Evolutionary conservation across 2,113 vertebrate genomes (phyloP).

Genomic region (Puntigrus tetrazona): DNA sequence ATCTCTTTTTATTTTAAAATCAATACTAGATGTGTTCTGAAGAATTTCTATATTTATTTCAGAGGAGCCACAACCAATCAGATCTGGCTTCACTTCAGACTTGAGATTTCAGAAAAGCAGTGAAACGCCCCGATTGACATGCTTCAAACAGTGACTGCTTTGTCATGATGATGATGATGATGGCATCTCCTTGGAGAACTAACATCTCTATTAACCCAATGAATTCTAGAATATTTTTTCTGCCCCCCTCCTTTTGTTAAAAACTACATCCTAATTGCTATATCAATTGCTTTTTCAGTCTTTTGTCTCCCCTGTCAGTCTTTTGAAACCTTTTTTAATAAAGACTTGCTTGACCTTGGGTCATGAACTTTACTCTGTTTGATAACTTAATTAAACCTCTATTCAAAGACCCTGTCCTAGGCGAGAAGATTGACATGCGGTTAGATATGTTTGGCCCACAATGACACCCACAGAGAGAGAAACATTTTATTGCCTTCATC

Average conservation of each 20-base stretch:
- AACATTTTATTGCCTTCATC: not conserved
- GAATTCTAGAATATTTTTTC: conserved; percentile 9
- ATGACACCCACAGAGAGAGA: not conserved
- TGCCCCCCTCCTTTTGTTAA: conserved; percentile 38
- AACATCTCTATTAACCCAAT: conserved; percentile 42
- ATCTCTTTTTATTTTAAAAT: not conserved
- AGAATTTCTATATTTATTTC: conserved; percentile 11
- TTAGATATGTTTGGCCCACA: conserved; percentile 33
- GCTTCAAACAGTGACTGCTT: conserved; percentile 3
- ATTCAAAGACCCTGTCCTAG: conserved; percentile 81
- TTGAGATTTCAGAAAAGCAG: not conserved
- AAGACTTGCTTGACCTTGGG: conserved; percentile 83
- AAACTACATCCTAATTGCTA: conserved; percentile 52
- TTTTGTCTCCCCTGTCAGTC: conserved; percentile 58
- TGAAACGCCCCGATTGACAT: not conserved
- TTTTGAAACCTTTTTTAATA: conserved; percentile 77
- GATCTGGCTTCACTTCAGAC: not conserved
- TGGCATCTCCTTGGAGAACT: conserved; percentile 37
- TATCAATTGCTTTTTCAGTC: conserved; percentile 75
- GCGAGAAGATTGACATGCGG: conserved; percentile 9
- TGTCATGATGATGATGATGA: conserved; percentile 22
- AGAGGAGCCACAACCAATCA: not conserved
- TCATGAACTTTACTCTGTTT: conserved; percentile 85
- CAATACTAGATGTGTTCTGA: conserved; percentile 10
- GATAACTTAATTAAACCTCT: conserved; percentile 82